Percentiles rank a stretch among this genome's conserved stretches.
Conservation (phyloP, 2,888 invertebrate genomes). For the Drosophila kambysellisi region DNA sequence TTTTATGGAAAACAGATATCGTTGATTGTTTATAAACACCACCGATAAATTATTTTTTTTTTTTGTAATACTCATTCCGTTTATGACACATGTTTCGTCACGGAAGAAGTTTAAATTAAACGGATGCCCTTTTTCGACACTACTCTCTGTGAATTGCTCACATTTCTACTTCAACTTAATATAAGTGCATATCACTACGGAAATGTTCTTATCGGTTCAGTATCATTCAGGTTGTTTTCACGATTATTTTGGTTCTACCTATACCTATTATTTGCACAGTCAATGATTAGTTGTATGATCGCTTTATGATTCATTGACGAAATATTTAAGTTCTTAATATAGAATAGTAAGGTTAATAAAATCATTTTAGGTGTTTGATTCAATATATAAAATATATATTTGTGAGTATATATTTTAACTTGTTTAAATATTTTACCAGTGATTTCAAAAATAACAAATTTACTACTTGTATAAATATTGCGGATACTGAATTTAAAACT, state of each 20-base stretch:
- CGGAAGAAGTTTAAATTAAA: background rate
- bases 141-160: background rate
- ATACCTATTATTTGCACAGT: background rate
- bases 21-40: constrained; percentile 19
- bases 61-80: background rate
- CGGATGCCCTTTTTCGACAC: background rate
- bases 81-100: constrained; percentile 1
- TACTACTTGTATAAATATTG: background rate
- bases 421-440: background rate
- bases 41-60: background rate
- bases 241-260: background rate
- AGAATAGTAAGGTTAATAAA: background rate
- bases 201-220: background rate
- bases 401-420: background rate
- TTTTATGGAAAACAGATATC: constrained; percentile 14
- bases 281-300: background rate
- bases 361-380: background rate
- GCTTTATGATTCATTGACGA: background rate
- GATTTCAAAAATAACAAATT: background rate
- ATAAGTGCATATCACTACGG: background rate
- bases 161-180: background rate
- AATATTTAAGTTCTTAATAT: background rate
- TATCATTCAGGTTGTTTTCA: background rate
- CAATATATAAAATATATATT: background rate
- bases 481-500: background rate